A percentile compares a stretch with the other conserved stretches of the same genome.
These are phyloP conservation scores for Drosophila melanogaster DNA, from an alignment of 1,140 invertebrate species.

Conservation along the genomic window DNA sequence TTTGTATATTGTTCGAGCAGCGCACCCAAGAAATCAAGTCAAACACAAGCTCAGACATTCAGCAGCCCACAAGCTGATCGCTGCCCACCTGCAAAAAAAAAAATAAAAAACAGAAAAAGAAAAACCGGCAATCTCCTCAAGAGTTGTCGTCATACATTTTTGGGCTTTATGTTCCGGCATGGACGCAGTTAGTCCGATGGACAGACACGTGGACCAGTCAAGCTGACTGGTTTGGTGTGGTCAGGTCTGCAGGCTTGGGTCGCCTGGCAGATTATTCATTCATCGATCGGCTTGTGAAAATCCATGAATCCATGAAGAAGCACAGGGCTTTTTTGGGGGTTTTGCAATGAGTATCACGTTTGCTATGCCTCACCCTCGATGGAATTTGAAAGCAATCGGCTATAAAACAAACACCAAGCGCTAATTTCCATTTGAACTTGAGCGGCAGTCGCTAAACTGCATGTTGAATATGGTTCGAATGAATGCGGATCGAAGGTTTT, in stretches of 20 bases:
- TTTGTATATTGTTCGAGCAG: conserved; percentile 24
- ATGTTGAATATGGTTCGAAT: conserved; percentile 62
- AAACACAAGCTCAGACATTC: conserved; percentile 20
- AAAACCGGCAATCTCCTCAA: conserved; percentile 65
- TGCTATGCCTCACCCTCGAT: conserved; percentile 19
- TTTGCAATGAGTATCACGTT: conserved; percentile 72
- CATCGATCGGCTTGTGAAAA: conserved; percentile 26
- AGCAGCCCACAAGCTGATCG: conserved; percentile 37
- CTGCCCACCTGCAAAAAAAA: conserved; percentile 62
- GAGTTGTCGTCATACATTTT: conserved; percentile 76
- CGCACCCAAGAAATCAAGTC: conserved; percentile 32
- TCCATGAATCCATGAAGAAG: conserved; percentile 8
- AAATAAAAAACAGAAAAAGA: conserved; percentile 31
- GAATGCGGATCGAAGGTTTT: conserved; percentile 63
- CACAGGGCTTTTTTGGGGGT: conserved; percentile 15
- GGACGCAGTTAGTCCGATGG: conserved; percentile 31
- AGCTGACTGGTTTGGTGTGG: conserved; percentile 35
- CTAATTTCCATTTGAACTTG: conserved; percentile 79
- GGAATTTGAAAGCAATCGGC: conserved; percentile 54
- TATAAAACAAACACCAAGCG: conserved; percentile 47
- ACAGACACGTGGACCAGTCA: conserved; percentile 54
- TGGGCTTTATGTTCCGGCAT: conserved; percentile 72
- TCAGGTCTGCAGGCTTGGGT: conserved; percentile 48
- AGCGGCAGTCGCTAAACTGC: conserved; percentile 69
- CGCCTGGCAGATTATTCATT: conserved; percentile 60